Conservation (phyloP, 2,797 vertebrate genomes). For the Siniperca obscura region DNA sequence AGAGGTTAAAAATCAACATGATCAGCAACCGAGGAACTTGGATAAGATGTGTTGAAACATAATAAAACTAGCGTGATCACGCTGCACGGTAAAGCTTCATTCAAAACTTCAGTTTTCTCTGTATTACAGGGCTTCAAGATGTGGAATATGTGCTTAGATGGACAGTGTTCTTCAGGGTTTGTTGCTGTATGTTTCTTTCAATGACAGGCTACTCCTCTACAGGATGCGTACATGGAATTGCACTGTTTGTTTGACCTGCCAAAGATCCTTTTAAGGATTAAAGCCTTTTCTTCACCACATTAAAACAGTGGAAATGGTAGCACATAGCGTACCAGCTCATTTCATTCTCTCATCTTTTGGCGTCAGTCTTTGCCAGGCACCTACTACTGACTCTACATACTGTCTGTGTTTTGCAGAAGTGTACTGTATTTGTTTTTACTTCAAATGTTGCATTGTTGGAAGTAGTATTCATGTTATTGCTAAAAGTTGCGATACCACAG, state of each 20-base stretch:
- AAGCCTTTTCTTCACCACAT: constrained; percentile 76
- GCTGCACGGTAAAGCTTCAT: neutral
- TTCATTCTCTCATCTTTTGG: constrained; percentile 70
- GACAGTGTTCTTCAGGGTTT: constrained; percentile 43
- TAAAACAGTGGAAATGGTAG: constrained; percentile 75
- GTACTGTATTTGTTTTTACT: constrained; percentile 35
- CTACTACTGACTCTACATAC: constrained; percentile 54
- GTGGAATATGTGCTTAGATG: constrained; percentile 24
- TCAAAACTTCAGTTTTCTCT: constrained; percentile 3
- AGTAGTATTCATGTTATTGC: constrained; percentile 20
- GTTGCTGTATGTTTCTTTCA: constrained; percentile 68
- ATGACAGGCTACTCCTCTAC: constrained; percentile 73
- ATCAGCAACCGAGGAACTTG: constrained; percentile 5
- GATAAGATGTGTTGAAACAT: constrained; percentile 3
- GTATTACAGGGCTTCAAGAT: constrained; percentile 43
- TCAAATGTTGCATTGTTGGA: constrained; percentile 22
- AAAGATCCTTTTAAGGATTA: constrained; percentile 72
- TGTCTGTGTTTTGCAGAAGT: constrained; percentile 59
- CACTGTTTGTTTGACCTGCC: constrained; percentile 78
- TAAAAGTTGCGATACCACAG: neutral
- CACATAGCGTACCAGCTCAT: constrained; percentile 54
- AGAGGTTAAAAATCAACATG: constrained; percentile 18
- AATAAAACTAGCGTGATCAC: neutral
- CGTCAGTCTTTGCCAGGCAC: constrained; percentile 62
- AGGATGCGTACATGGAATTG: constrained; percentile 70